Evolutionary conservation across 2,113 vertebrate species (phyloP), one percentile per base, ranked within the genome.

Genomic region (Oenanthe oenanthe): DNA sequence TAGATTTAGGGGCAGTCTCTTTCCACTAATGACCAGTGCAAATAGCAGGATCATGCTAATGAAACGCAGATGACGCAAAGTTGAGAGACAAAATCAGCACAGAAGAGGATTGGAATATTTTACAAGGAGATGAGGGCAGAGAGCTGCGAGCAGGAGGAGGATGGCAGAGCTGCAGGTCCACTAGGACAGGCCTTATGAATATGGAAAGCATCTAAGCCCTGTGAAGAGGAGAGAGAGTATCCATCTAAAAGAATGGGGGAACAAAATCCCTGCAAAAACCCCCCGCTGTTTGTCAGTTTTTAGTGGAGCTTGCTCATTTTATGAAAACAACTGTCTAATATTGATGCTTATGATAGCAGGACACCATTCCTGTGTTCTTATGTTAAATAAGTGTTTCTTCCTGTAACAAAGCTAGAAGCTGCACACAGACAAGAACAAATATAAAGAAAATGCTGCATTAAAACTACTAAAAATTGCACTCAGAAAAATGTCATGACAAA

Each of bases 131-230:
- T 83, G 42, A 80, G 17, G 12, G 29, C 29, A 83, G 43, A 45
- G 31, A 79, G 5, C 61, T 82, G 24, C 0, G 4, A 67, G 13
- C 1, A 10, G 66, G 40, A 60, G 4, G 48, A 0, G 1, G 12
- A 60, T 28, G 50, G 28, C n/a, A 75, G 57, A 90, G 43, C 34
- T 82, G n/a, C 31, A 75, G 20, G 43, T 56, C n/a, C 54, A 13
- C 10, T 54, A n/a, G 13, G 8, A 75, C 31, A 47, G 21, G 6
- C 7, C 9, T 71, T 70, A 71, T 22, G 21, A 85, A 43, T 73
- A 45, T 4, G n/a, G 61, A 76, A 68, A 29, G 4, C 4, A 7
- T 40, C 34, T 70, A 48, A 75, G 2, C 25, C 25, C 42, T 62
- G 32, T 45, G 47, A 32, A 71, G 36, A 24, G 17, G 48, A 36